Evolutionary conservation across 2,888 invertebrate genomes (phyloP).

Genomic region (Subacronicta megacephala): DNA sequence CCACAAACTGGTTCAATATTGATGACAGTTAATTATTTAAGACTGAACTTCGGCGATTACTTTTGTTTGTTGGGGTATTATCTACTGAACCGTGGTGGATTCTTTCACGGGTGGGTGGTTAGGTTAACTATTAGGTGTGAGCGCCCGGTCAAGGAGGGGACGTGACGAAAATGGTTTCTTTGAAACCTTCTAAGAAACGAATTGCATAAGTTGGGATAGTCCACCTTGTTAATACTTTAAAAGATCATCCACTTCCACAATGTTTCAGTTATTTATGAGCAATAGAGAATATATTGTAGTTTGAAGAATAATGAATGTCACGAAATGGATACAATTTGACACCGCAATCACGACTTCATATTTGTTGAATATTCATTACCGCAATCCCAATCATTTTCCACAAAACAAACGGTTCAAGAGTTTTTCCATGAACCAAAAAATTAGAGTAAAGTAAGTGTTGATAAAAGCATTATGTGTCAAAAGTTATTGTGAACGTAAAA

Average conservation of each 20-base stretch:
- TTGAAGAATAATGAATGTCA: too few relatives aligned
- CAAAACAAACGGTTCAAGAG: too few relatives aligned
- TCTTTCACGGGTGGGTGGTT: conserved; percentile 43
- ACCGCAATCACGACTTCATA: too few relatives aligned
- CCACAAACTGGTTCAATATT: conserved; percentile 33
- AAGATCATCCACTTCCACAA: neutral
- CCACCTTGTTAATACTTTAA: neutral
- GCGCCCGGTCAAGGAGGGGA: conserved; percentile 43
- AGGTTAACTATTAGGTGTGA: conserved; percentile 49
- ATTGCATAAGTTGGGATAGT: conserved; percentile 6
- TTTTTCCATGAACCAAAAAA: too few relatives aligned
- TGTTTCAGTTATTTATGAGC: too few relatives aligned
- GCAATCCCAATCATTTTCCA: too few relatives aligned
- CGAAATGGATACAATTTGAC: too few relatives aligned
- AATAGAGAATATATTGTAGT: too few relatives aligned
- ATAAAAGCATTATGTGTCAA: too few relatives aligned
- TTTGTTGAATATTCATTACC: too few relatives aligned
- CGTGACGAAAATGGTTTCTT: conserved; percentile 45
- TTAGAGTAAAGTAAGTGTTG: too few relatives aligned
- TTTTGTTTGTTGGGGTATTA: conserved; percentile 27
- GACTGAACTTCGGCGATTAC: conserved; percentile 21
- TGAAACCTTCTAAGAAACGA: conserved; percentile 48
- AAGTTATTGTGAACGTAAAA: neutral
- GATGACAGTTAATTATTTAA: conserved; percentile 43
- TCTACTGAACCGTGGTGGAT: conserved; percentile 45